Evolutionary conservation across 2,888 invertebrate species (phyloP).

Genomic region (Plusia festucae): DNA sequence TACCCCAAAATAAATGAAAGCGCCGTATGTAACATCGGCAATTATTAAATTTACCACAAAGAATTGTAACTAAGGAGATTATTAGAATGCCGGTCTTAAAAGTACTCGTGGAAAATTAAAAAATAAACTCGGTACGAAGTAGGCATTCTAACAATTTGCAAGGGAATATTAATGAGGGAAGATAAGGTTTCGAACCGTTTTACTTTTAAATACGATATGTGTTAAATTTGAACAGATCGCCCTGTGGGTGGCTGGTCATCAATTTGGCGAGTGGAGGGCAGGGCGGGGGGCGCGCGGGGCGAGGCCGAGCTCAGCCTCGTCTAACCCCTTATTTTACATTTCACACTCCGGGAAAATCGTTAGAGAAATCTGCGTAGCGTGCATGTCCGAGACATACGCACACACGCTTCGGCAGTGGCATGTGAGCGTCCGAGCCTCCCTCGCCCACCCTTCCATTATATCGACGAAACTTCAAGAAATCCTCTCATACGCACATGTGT

Average conservation of each 20-base stretch:
- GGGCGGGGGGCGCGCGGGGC: constrained; percentile 67
- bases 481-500: constrained; percentile 81
- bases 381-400: constrained; percentile 87
- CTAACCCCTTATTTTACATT: constrained; percentile 90
- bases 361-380: constrained; percentile 89
- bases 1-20: background rate
- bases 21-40: constrained; percentile 2
- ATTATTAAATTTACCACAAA: constrained; percentile 27
- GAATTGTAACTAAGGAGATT: constrained; percentile 26
- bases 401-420: constrained; percentile 68
- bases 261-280: constrained; percentile 81
- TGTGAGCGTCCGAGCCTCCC: constrained; percentile 76
- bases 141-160: constrained; percentile 71
- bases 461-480: constrained; percentile 89
- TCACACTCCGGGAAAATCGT: constrained; percentile 90
- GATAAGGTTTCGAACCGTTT: constrained; percentile 82
- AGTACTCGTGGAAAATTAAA: constrained; percentile 53
- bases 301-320: constrained; percentile 78
- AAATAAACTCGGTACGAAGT: constrained; percentile 64
- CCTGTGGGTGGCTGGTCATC: constrained; percentile 86
- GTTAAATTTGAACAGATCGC: constrained; percentile 88
- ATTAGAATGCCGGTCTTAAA: constrained; percentile 27
- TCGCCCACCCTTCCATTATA: constrained; percentile 76
- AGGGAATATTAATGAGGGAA: constrained; percentile 82
- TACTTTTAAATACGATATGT: constrained; percentile 87